Conservation (phyloP, 2,797 vertebrate species). For the Sebastolobus alascanus region DNA sequence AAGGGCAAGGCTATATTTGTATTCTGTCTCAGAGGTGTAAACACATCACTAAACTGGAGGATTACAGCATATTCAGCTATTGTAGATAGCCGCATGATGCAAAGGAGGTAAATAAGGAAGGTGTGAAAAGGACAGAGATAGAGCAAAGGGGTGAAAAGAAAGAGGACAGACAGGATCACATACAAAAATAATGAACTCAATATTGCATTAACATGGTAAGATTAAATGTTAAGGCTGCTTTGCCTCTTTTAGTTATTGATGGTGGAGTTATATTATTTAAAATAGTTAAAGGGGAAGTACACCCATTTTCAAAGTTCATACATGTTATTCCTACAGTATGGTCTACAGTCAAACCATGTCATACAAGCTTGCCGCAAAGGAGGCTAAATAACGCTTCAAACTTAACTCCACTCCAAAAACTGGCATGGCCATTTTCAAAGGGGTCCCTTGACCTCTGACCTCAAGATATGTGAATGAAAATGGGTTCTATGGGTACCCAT, state of each 20-base stretch:
- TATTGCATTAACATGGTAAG: not conserved
- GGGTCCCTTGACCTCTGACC: too few relatives aligned
- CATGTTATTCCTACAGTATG: too few relatives aligned
- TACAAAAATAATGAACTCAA: not conserved
- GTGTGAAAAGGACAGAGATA: not conserved
- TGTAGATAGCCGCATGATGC: constrained; percentile 15
- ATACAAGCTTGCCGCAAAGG: too few relatives aligned
- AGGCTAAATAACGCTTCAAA: too few relatives aligned
- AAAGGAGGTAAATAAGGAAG: not conserved
- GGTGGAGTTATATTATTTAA: not conserved
- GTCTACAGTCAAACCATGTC: too few relatives aligned
- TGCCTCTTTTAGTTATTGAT: not conserved
- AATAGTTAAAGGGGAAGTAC: too few relatives aligned
- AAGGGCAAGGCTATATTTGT: constrained; percentile 48
- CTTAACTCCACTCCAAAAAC: too few relatives aligned
- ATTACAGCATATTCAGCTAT: constrained; percentile 19
- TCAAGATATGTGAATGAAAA: too few relatives aligned
- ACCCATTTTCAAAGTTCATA: too few relatives aligned
- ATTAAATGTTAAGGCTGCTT: not conserved
- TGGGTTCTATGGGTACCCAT: too few relatives aligned
- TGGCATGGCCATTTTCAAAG: too few relatives aligned
- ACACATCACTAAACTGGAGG: constrained; percentile 30
- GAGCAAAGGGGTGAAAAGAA: too few relatives aligned
- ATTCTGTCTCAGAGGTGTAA: constrained; percentile 15
- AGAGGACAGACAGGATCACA: not conserved